Percentiles rank a stretch among this genome's conserved stretches.
Evolutionary conservation across 2,113 vertebrate genomes (phyloP).

Genomic region (Barnardius zonarius): DNA sequence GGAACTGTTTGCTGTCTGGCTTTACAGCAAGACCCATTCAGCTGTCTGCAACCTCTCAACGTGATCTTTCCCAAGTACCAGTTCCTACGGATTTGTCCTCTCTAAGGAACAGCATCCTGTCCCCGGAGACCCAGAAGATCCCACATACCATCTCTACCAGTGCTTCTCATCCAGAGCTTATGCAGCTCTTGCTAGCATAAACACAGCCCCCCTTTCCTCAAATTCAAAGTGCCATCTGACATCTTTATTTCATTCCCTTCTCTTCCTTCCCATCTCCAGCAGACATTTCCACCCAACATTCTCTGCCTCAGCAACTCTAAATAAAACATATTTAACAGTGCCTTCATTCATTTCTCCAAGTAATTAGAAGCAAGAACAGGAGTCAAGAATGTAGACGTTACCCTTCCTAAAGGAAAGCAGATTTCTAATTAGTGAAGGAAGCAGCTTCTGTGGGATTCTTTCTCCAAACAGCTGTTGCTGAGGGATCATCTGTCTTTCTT

Average conservation of each 20-base stretch:
- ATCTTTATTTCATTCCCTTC: not conserved
- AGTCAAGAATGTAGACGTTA: constrained; percentile 42
- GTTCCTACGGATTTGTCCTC: not conserved
- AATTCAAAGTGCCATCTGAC: not conserved
- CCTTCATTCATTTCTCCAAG: constrained; percentile 70
- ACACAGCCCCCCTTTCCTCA: not conserved
- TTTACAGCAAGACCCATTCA: not conserved
- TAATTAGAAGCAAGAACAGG: constrained; percentile 69
- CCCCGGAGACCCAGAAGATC: not conserved
- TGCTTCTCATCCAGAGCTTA: not conserved
- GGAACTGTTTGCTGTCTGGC: not conserved
- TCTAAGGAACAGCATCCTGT: not conserved
- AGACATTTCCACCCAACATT: constrained; percentile 35
- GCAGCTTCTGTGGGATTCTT: constrained; percentile 30
- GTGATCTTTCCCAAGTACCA: too few species aligned
- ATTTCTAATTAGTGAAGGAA: constrained; percentile 70
- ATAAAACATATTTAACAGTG: constrained; percentile 51
- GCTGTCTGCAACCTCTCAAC: not conserved
- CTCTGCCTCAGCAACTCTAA: constrained; percentile 71
- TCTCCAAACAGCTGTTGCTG: constrained; percentile 37
- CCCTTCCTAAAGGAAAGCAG: constrained; percentile 59
- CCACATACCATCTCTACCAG: not conserved
- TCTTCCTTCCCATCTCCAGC: not conserved
- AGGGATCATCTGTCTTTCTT: constrained; percentile 37
- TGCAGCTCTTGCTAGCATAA: not conserved